Conservation (phyloP, 2,113 vertebrate species). For the Petrocephalus microphthalmus region DNA sequence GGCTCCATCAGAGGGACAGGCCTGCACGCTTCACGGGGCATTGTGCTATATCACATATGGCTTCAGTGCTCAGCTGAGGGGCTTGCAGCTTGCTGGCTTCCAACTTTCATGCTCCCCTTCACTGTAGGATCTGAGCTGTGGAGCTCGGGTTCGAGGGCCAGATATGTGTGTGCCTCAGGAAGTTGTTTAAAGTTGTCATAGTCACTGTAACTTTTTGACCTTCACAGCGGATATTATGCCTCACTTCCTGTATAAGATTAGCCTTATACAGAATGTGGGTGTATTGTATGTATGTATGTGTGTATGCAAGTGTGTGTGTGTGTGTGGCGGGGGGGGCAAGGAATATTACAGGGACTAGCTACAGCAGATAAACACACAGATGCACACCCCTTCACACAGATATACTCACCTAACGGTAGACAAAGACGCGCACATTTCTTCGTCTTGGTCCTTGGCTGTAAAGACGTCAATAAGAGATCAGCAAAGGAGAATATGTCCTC, state of each 20-base stretch:
- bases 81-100: neutral
- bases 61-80: constrained; percentile 39
- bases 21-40: constrained; percentile 51
- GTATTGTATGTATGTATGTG: neutral
- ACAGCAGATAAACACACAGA: neutral
- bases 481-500: neutral
- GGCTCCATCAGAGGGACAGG: constrained; percentile 20
- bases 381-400: neutral
- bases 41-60: constrained; percentile 60
- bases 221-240: constrained; percentile 18
- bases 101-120: neutral
- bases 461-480: neutral
- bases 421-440: neutral
- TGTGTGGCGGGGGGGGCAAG: too few species aligned
- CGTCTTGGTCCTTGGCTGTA: neutral
- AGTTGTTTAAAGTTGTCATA: constrained; percentile 38
- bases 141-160: neutral
- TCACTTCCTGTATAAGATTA: constrained; percentile 18
- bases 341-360: neutral
- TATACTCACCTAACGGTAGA: neutral
- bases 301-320: too few species aligned
- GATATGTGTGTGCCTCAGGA: constrained; percentile 22
- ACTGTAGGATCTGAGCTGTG: neutral
- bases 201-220: constrained; percentile 26
- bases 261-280: neutral